A percentile compares a stretch with the other conserved stretches of the same genome.
phyloP scores from a whole-genome alignment of 2,113 vertebrate genomes.

The Catharus bicknelli region DNA sequence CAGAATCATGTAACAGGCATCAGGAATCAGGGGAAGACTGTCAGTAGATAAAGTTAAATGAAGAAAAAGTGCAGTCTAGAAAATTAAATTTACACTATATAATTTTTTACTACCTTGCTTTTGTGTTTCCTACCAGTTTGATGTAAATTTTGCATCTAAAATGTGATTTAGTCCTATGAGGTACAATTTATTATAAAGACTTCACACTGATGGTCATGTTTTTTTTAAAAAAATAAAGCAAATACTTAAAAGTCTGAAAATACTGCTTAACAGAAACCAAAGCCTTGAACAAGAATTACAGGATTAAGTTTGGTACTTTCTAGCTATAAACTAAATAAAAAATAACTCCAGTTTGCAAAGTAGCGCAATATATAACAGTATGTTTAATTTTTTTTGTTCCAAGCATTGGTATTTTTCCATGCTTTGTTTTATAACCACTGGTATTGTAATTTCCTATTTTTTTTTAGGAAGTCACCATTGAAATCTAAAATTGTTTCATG shows the following conservation, averaged over 20 bases:
- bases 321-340: background rate
- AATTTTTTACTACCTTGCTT: background rate
- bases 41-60: constrained; percentile 19
- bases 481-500: background rate
- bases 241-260: background rate
- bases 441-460: background rate
- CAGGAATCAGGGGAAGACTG: background rate
- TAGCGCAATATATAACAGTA: background rate
- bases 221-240: background rate
- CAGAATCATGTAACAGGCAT: background rate
- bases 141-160: background rate
- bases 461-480: background rate
- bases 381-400: background rate
- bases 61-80: background rate
- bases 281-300: background rate
- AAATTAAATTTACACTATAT: background rate
- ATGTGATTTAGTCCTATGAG: background rate
- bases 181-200: background rate
- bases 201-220: background rate
- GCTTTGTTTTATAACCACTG: background rate
- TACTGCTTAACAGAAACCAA: background rate
- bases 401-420: background rate
- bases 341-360: background rate
- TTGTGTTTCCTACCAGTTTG: background rate
- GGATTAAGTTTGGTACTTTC: background rate